Base-by-base conservation (phyloP, 2,888 invertebrate genomes). In the Nineta flava region DNA sequence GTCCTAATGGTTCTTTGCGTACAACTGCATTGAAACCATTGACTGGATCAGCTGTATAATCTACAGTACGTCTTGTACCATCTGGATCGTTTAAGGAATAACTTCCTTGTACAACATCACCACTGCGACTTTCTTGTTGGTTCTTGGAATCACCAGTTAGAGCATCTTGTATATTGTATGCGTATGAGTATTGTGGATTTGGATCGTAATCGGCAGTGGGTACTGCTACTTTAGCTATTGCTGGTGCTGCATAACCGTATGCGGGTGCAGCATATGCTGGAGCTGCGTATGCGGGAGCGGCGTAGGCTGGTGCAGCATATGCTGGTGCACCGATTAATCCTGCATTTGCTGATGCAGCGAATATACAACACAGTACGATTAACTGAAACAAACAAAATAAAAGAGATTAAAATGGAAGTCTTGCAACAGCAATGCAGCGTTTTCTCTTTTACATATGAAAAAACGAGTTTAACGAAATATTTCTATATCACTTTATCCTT, bases 21-120 rank as follows among this genome's bases (percentile, higher is more conserved):
- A 70, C 71, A 48, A 69, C 67, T 50, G 71, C 70, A 54, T 71
- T 71, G 64, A 71, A 71, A 47, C 70, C 71, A 55, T 70, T 65
- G 35, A 67, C 65, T 38, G 70, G 69, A 61, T 71, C 70, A 49
- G 71, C 68, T 31, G 68, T 67, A 59, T 71, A 71, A 57, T 70
- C 69, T 19, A 71, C 70, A 57, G 67, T 58, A 50, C 71, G 65
- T 48, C 66, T 61, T 35, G 68, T 69, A 55, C 70, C 70, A 54
- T 71, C 70, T 53, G 70, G 65, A 56, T 71, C 71, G 49, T 67
- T 64, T 12, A 71, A 58, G 19, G 67, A 67, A 59, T 71, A 71
- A 53, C 65, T 62, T 48, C 71, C 71, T 55, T 69, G 68, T 40
- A 71, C 71, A 51, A 67, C 66, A 57, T 71, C 71, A 50, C 70